These are phyloP conservation scores for Drosophila aldrichi DNA, from an alignment of 2,888 invertebrate genomes.

Conservation along the genomic window DNA sequence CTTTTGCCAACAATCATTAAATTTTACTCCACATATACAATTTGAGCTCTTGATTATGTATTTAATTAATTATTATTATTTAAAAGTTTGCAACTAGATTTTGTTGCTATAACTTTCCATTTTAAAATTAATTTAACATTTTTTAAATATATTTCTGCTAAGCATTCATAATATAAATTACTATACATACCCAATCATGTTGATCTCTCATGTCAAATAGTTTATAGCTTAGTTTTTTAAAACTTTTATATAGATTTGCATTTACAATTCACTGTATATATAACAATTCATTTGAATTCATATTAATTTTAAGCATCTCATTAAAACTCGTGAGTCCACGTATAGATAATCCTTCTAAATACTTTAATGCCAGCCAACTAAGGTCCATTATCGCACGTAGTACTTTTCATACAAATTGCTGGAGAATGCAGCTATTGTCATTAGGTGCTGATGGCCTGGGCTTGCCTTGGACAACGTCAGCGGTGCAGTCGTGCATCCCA, in stretches of 20 bases:
- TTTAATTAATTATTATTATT: neutral
- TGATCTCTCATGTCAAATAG: too few species aligned
- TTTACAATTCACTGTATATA: too few species aligned
- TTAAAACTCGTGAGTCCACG: neutral
- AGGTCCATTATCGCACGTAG: neutral
- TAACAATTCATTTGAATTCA: too few species aligned
- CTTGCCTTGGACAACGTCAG: conserved; percentile 37
- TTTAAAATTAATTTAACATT: too few species aligned
- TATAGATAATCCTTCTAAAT: neutral
- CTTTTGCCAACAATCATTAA: neutral
- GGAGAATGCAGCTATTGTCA: conserved; percentile 20
- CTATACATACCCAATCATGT: too few species aligned
- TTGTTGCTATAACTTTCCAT: neutral
- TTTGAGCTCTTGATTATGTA: neutral
- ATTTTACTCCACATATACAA: neutral
- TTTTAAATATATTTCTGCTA: too few species aligned
- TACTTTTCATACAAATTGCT: neutral
- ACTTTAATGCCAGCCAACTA: neutral
- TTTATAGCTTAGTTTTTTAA: too few species aligned
- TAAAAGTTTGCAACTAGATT: neutral
- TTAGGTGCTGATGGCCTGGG: conserved; percentile 16
- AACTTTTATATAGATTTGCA: too few species aligned
- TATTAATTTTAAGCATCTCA: neutral
- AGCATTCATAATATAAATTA: too few species aligned
- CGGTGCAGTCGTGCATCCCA: conserved; percentile 75